Evolutionary conservation across 2,797 vertebrate genomes (phyloP), one percentile per base, ranked within the genome.

Genomic region (Anas flavirostris): DNA sequence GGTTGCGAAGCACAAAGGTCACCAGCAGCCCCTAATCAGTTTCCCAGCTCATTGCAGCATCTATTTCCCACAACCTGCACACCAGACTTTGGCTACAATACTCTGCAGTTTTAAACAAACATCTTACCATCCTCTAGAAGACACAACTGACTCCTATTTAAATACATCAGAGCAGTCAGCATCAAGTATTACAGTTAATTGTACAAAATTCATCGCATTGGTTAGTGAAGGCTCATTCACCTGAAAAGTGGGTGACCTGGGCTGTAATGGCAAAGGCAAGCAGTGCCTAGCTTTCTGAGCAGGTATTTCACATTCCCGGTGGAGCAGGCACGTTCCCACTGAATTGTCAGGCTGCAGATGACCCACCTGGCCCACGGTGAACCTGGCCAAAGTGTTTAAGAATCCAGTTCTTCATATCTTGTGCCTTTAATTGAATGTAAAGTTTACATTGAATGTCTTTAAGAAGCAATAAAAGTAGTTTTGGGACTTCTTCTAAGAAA

Each of bases 401-500:
- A 82, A 83, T 12, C 33, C 76, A 74, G 53, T 8, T 8, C 60
- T 46, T 89, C 13, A 58, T 13, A 26, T 10, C 43, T 21, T 11
- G 41, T 55, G 33, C 23, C 48, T 84, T 63, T 77, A 58, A 86
- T 0, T 37, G 39, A 82, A 53, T 5, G 41, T 6, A 5, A 79
- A 68, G n/a, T 56, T 88, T 64, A 82, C 31, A 69, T 0, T 70
- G 33, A 91, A 37, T 12, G 35, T 56, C 67, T 76, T 76, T n/a
- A 64, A 68, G 48, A 67, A 79, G 3, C 41, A 85, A 73, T 17
- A 39, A 79, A 94, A 94, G 72, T 68, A 82, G 74, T 35, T 82
- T 26, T 62, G 64, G 53, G 64, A 80, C 41, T 58, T 73, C 72
- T 91, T 93, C 53, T 43, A 74, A 62, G 86, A 81, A 77, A 90